phyloP scores from a whole-genome alignment of 1,140 invertebrate species.

The Samia ricini region DNA sequence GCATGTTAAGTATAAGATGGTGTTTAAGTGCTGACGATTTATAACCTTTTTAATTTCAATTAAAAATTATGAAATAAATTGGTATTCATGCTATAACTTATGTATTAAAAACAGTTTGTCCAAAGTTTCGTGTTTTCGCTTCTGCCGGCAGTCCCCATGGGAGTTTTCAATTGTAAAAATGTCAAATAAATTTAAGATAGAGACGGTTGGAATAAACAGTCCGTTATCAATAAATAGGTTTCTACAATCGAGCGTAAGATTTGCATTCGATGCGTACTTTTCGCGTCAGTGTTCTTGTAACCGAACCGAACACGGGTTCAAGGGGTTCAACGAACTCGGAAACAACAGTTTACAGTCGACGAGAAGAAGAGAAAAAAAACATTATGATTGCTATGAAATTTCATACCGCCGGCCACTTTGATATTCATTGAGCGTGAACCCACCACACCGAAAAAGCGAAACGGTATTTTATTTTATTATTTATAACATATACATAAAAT shows the following conservation, averaged over 20 bases:
- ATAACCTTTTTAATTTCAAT: no score
- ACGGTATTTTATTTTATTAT: conserved; percentile 7
- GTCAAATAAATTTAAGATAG: not conserved
- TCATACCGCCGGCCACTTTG: conserved; percentile 39
- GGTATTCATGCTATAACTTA: no score
- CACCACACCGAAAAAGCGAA: conserved; percentile 21
- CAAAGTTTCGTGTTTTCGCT: no score
- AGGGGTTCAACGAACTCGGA: conserved; percentile 32
- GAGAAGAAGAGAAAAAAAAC: conserved; percentile 6
- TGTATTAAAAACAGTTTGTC: no score
- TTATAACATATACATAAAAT: not conserved
- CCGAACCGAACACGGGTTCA: conserved; percentile 50
- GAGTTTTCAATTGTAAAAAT: no score
- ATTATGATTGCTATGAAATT: conserved; percentile 41
- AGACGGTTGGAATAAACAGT: not conserved
- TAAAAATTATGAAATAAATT: no score
- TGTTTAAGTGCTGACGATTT: no score
- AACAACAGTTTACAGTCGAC: conserved; percentile 11
- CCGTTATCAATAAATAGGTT: not conserved
- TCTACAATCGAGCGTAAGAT: conserved; percentile 16
- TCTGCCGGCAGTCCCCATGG: no score
- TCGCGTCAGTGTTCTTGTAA: conserved; percentile 46
- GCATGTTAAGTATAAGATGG: no score
- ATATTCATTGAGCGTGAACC: conserved; percentile 30
- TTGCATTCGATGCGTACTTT: conserved; percentile 47